These are phyloP conservation scores for Bos taurus DNA, from an alignment of 2,113 vertebrate species.

Conservation along the genomic window ARS-UCD2.0 NC_037351.1:36168001-36168500, in stretches of 20 bases:
- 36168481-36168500: background rate
- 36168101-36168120: background rate
- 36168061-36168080: background rate
- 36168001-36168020: background rate
- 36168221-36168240: background rate
- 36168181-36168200: background rate
- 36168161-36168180: background rate
- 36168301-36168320: slow-evolving; percentile 71
- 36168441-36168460: background rate
- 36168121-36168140: background rate
- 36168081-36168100: background rate
- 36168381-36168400: background rate
- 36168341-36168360: background rate
- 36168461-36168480: background rate
- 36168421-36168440: background rate
- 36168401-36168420: background rate
- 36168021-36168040: background rate
- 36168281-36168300: slow-evolving; percentile 54
- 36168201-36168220: background rate
- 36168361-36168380: background rate
- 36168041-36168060: background rate
- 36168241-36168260: slow-evolving; percentile 59
- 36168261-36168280: slow-evolving; percentile 59
- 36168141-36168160: background rate
- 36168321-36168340: slow-evolving; percentile 50